Evolutionary conservation across 2,113 vertebrate genomes (phyloP), one percentile per base, ranked within the genome.

Genomic region (Donacobius atricapilla): DNA sequence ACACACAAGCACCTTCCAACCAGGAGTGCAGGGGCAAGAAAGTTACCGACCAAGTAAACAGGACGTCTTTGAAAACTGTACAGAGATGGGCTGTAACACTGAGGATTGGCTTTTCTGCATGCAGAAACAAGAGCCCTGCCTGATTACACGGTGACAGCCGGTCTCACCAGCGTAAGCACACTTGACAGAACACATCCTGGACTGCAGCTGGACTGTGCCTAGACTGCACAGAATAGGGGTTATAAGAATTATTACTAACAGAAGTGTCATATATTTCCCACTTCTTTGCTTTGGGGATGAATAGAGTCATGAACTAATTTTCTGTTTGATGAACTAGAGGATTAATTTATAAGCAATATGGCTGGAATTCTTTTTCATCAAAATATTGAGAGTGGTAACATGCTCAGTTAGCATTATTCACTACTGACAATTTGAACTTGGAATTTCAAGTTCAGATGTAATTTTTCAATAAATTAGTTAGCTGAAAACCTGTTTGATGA

Each of bases 391-490:
- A 75, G 63, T 76, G 53, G 48, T 82, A 76, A 76, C 47, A 61
- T 86, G 42, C 31, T 60, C 65, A 21, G 82, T 82, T 96, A 95
- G 42, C 85, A 78, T 65, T 85, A 83, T 31, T 83, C 28, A 21
- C 42, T 95, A 69, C 92, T 76, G 92, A 90, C 81, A 90, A 88
- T 87, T 90, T 90, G 63, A 78, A 57, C 69, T 92, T 76, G 28
- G 61, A 75, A 78, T 91, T 94, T 64, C 53, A 70, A 63, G 48
- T 72, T 93, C 57, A 94, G 24, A 75, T 88, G 24, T 89, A 93
- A 87, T 93, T 94, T 94, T 95, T 95, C 76, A 93, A 68, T 95
- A 83, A 87, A 97, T 97, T 95, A 86, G 9, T 96, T 96, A 93
- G 87, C 76, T 97, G 96, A 95, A 87, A 97, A 91, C 82, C 69